phyloP scores from a whole-genome alignment of 2,113 vertebrate species.

The Pampusana beccarii region DNA sequence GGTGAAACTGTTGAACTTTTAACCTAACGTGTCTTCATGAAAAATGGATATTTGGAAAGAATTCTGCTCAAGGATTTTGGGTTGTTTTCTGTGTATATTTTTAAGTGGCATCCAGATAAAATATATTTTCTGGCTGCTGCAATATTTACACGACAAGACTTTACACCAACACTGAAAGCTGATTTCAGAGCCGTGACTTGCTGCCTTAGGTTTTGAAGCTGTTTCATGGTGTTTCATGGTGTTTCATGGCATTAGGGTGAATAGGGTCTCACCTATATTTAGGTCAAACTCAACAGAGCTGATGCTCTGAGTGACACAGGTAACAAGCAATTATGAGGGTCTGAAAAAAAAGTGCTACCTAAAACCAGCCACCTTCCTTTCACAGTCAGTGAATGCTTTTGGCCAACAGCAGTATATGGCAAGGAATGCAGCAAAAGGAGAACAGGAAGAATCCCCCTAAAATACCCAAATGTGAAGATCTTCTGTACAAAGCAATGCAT shows the following conservation, averaged over 20 bases:
- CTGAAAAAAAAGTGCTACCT: neutral
- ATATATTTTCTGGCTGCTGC: slow-evolving; percentile 52
- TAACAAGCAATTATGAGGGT: neutral
- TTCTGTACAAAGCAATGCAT: neutral
- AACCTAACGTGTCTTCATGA: slow-evolving; percentile 58
- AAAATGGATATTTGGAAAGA: slow-evolving; percentile 52
- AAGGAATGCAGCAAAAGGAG: neutral
- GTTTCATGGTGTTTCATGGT: neutral
- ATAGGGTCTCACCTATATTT: neutral
- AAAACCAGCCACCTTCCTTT: neutral
- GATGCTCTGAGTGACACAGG: neutral
- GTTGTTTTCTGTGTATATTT: slow-evolving; percentile 42
- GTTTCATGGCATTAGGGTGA: neutral
- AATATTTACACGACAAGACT: slow-evolving; percentile 22
- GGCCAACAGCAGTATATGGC: neutral
- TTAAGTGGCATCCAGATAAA: slow-evolving; percentile 59
- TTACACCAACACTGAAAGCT: neutral
- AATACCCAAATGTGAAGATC: neutral
- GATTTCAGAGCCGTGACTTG: neutral
- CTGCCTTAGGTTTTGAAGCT: neutral
- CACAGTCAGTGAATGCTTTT: neutral
- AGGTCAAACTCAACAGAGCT: neutral
- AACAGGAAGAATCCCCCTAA: neutral
- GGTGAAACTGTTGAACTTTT: slow-evolving; percentile 66
- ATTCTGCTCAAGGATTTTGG: neutral